These are phyloP conservation scores for Parotocinclus haroldoi DNA, from an alignment of 2,797 vertebrate genomes.

Conservation along the genomic window DNA sequence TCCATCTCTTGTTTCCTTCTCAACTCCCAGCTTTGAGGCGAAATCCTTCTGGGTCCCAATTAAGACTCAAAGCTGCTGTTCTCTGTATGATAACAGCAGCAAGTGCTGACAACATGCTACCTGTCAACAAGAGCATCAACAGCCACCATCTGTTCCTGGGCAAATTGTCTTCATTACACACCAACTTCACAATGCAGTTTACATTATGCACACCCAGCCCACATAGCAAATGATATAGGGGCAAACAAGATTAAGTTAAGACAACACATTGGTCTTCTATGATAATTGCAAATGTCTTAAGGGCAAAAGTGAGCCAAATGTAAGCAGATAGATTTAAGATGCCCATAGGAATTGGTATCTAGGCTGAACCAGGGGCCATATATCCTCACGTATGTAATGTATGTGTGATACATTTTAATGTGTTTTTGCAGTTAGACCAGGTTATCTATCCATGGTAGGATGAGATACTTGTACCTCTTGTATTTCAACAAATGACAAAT, in stretches of 20 bases:
- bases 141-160: conserved; percentile 86
- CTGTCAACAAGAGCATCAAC: conserved; percentile 89
- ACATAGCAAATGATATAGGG: conserved; percentile 18
- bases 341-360: too few relatives aligned
- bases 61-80: conserved; percentile 89
- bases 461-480: too few relatives aligned
- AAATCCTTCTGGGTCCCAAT: conserved; percentile 94
- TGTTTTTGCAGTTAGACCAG: too few relatives aligned
- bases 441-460: too few relatives aligned
- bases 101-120: conserved; percentile 87
- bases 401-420: too few relatives aligned
- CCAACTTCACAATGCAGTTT: conserved; percentile 69
- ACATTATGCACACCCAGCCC: conserved; percentile 43
- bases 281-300: not conserved
- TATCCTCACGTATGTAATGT: too few relatives aligned
- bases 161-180: conserved; percentile 81
- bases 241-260: conserved; percentile 9
- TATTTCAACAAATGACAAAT: too few relatives aligned
- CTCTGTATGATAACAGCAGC: conserved; percentile 84
- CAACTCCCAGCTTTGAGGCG: conserved; percentile 64
- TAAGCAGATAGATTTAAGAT: too few relatives aligned
- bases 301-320: conserved; percentile 50
- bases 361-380: too few relatives aligned
- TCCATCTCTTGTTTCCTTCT: conserved; percentile 53
- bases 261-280: conserved; percentile 8